Base-by-base conservation (phyloP, 2,797 vertebrate genomes). In the Centroberyx gerrardi region DNA sequence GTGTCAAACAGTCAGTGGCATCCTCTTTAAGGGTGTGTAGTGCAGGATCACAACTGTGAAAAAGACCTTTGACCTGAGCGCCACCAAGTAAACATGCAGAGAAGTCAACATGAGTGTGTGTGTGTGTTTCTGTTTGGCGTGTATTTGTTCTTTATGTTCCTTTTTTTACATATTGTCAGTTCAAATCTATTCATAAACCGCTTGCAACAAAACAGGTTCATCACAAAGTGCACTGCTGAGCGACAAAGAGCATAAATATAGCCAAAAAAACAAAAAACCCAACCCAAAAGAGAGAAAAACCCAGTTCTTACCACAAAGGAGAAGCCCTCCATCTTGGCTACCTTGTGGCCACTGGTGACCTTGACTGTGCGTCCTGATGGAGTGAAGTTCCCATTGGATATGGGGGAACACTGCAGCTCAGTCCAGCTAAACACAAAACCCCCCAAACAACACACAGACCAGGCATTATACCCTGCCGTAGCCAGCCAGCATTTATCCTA, bases 251-350 rank as follows among this genome's bases (percentile, higher is more conserved):
- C 58, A 40, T 13, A 49, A 31, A 36, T 18, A 59, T 4, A 12
- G 4, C 18, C 28, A 46, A 8, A 42, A 38, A 72, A 4, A 31
- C 14, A 52, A 52, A 29, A 44, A 4, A 52, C 17, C 29, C 5
- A 58, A 18, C 4, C 17, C 14, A 31, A 48, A 61, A 33, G 6
- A 33, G 49, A 15, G 2, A n/a, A 15, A 59, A 31, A 40, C 0
- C 12, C 0, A 5, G 1, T 40, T 77, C 97, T 96, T 94, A 99
- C 98, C 95, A 98, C 97, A 0, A 97, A 98, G 0, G 95, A 96
- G 90, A 99, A 99, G 15, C 93, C 93, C 36, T 81, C 94, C 77
- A 95, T 95, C 66, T 92, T 87, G 65, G 92, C 87, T 18, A 91
- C 86, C 65, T 93, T 94, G 76, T 92, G 93, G 64, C 94, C 95